These are phyloP conservation scores for Falco punctatus DNA, from an alignment of 2,113 vertebrate genomes.

Conservation along the genomic window DNA sequence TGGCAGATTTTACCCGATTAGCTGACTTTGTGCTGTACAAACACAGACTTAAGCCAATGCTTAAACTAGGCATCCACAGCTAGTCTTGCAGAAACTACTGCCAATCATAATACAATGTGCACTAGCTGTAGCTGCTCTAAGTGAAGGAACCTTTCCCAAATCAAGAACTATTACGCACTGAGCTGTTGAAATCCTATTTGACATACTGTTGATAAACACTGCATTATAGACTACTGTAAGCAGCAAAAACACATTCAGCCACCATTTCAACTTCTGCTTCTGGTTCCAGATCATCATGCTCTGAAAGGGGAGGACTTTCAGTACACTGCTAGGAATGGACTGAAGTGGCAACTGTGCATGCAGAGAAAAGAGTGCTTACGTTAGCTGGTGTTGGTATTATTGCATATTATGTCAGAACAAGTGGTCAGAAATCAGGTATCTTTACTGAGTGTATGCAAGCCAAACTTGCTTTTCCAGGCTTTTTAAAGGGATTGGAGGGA, in stretches of 20 bases:
- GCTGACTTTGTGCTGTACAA: not conserved
- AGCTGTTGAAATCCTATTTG: not conserved
- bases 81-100: not conserved
- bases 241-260: not conserved
- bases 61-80: not conserved
- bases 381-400: not conserved
- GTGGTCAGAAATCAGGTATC: not conserved
- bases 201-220: not conserved
- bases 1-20: not conserved
- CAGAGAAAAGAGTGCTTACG: not conserved
- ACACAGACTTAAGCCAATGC: not conserved
- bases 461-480: not conserved
- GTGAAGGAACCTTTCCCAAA: not conserved
- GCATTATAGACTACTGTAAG: not conserved
- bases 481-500: not conserved
- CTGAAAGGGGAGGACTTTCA: not conserved
- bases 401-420: not conserved
- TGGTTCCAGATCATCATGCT: not conserved
- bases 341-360: not conserved
- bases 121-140: not conserved
- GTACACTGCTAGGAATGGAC: not conserved
- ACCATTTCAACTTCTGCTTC: not conserved
- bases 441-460: not conserved
- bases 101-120: not conserved
- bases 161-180: not conserved